These are phyloP conservation scores for Nothura maculosa DNA, from an alignment of 2,797 vertebrate genomes.

Conservation along the genomic window DNA sequence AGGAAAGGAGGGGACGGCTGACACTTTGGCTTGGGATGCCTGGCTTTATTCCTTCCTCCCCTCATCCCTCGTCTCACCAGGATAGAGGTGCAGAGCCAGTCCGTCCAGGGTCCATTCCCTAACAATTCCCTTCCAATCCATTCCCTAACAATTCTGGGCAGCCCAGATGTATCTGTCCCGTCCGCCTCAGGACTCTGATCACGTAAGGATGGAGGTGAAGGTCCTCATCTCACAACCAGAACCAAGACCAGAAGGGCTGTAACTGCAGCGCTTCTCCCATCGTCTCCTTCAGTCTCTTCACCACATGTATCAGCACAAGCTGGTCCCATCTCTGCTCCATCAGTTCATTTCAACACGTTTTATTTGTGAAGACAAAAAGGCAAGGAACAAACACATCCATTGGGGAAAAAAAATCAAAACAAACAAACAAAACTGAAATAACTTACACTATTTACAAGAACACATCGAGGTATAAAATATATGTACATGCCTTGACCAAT, in stretches of 20 bases:
- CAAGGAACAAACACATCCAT: slow-evolving; percentile 47
- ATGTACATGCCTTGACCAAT: slow-evolving; percentile 49
- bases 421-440: slow-evolving; percentile 69
- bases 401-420: slow-evolving; percentile 36
- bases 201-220: fast-evolving
- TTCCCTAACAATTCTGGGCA: not conserved
- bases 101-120: too few species aligned
- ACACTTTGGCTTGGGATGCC: not conserved
- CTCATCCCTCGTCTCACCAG: not conserved
- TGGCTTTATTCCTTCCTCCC: not conserved
- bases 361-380: slow-evolving; percentile 70
- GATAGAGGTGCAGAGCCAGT: not conserved
- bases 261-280: not conserved
- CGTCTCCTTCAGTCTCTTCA: not conserved
- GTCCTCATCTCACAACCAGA: not conserved
- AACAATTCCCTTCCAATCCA: not conserved
- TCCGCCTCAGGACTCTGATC: not conserved
- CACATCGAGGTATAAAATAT: slow-evolving; percentile 66
- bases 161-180: fast-evolving
- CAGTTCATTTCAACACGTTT: not conserved
- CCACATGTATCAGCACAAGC: too few species aligned
- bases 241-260: not conserved
- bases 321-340: not conserved
- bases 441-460: slow-evolving; percentile 79
- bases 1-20: fast-evolving